Evolutionary conservation across 2,888 invertebrate species (phyloP).

Genomic region (Zaprionus lineosus): DNA sequence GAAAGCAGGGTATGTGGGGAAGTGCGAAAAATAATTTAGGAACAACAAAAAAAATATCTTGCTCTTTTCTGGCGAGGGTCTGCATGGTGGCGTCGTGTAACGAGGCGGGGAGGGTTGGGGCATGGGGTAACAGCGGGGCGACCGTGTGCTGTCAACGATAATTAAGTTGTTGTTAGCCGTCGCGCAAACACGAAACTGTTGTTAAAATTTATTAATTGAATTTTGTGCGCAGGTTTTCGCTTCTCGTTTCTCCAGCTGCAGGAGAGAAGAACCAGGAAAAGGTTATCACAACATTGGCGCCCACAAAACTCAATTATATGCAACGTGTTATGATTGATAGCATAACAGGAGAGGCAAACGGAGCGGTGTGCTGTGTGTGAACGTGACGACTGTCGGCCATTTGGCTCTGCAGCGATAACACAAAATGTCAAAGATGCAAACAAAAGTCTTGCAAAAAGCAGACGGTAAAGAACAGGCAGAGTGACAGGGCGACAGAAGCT

Average conservation of each 20-base stretch:
- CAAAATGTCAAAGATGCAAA: conserved; percentile 60
- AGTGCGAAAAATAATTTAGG: conserved; percentile 32
- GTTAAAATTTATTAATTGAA: conserved; percentile 59
- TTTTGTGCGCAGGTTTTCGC: conserved; percentile 39
- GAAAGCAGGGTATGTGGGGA: not conserved
- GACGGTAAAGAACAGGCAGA: not conserved
- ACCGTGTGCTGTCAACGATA: conserved; percentile 33
- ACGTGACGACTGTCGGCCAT: not conserved
- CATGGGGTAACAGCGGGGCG: not conserved
- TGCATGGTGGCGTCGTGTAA: not conserved
- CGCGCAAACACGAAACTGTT: conserved; percentile 38
- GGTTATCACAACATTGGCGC: conserved; percentile 43
- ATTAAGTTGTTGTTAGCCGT: conserved; percentile 65
- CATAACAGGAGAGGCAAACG: not conserved
- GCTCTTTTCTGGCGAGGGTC: conserved; percentile 35
- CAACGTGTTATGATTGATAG: conserved; percentile 47
- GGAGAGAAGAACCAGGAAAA: not conserved
- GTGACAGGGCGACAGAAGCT: not conserved
- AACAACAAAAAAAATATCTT: conserved; percentile 30
- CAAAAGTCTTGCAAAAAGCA: conserved; percentile 23
- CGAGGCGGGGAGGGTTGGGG: not conserved
- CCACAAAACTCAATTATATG: conserved; percentile 42
- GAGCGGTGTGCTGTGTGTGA: not conserved
- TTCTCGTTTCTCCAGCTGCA: not conserved
- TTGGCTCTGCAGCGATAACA: conserved; percentile 36